Evolutionary conservation across 2,888 invertebrate genomes (phyloP).

Genomic region (Strigamia transsilvanica): DNA sequence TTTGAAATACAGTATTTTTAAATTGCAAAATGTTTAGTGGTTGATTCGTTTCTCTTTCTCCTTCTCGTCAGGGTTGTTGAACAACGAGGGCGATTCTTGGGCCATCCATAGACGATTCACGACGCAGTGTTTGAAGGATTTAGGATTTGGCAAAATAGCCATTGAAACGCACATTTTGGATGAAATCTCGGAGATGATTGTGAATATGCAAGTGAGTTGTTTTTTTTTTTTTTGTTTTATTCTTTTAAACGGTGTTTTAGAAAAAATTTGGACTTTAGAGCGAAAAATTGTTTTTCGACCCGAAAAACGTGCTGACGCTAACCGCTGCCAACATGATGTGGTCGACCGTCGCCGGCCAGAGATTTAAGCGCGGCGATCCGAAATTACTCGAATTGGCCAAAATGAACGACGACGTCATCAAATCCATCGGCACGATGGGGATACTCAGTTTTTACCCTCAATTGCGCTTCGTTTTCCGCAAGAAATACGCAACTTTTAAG

Average conservation of each 20-base stretch:
- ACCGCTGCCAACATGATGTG: slow-evolving; percentile 46
- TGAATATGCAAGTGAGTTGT: not conserved
- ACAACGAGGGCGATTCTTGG: slow-evolving; percentile 41
- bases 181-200: not conserved
- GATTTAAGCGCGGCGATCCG: slow-evolving; percentile 23
- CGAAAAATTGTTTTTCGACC: slow-evolving; percentile 24
- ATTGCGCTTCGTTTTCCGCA: slow-evolving; percentile 22
- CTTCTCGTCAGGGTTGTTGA: not conserved
- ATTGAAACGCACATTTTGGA: slow-evolving; percentile 19
- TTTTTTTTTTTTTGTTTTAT: no score
- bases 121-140: slow-evolving; percentile 8
- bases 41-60: not conserved
- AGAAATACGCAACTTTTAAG: not conserved
- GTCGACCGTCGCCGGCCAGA: slow-evolving; percentile 32
- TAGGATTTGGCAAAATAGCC: not conserved
- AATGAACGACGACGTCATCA: slow-evolving; percentile 46
- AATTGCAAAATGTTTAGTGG: not conserved
- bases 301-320: not conserved
- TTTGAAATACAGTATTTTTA: no score
- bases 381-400: slow-evolving; percentile 15
- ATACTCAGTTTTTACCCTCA: slow-evolving; percentile 52
- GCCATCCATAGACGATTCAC: slow-evolving; percentile 29
- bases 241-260: no score
- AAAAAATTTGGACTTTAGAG: not conserved
- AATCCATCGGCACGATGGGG: slow-evolving; percentile 23